Evolutionary conservation across 2,797 vertebrate species (phyloP), one percentile per base, ranked within the genome.

Genomic region (Leptoclinus maculatus): DNA sequence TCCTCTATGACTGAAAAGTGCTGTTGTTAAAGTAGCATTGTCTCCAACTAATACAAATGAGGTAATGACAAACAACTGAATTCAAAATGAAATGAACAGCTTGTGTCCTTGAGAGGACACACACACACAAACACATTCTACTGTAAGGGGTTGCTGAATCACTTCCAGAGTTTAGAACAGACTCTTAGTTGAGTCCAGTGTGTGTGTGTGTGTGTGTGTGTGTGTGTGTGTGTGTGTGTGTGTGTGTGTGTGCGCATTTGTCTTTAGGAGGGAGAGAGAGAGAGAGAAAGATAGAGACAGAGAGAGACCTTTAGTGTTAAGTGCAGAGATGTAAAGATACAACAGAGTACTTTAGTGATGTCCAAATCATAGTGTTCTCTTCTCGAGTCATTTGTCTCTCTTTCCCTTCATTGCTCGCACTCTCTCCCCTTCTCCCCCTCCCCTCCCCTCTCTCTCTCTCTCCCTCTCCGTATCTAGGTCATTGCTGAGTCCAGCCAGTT

Each of bases 381-480:
- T 51, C 65, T 65, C 41, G 14, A 66, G 38, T 68, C 38, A 59
- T 64, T 71, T 43, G 17, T 49, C 36, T 67, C 21, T 36, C 16
- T 67, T 19, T 78, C 34, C 59, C 32, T 71, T 74, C 51, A 47
- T 13, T 59, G 57, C 64, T 21, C 54, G 57, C 64, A 21, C 54
- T 66, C 58, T 71, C 62, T 41, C 36, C 5, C 23, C 29, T 29
- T 5, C 29, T 47, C 51, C 58, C 53, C 65, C 32, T 14, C 38
- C 4, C 53, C 38, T 5, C n/a, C 36, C 41, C 45, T 36, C 64
- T 54, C 45, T 6, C 16, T 19, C 45, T 19, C 19, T 1, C 43
- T 17, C 45, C 7, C 45, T 65, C 67, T 74, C 82, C 86, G 79
- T 90, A 88, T 88, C 75, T 90, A 85, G 86, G 88, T 91, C 87